A percentile compares a stretch with the other conserved stretches of the same genome.
Evolutionary conservation across 1,140 invertebrate species (phyloP).

Genomic region (Colletes latitarsis): DNA sequence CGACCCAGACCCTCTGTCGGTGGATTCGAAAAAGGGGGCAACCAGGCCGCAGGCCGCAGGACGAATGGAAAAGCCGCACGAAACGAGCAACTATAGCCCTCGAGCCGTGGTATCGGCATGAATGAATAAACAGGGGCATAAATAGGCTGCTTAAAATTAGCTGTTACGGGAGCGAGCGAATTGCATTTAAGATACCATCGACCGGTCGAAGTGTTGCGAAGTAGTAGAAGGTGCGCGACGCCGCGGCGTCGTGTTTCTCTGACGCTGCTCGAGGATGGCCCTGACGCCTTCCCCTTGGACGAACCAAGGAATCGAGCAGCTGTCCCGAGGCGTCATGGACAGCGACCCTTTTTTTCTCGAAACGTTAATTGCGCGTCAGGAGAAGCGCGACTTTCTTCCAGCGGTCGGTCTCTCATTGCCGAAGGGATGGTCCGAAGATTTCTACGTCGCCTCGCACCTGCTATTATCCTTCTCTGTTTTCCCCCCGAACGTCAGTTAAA

Average conservation of each 20-base stretch:
- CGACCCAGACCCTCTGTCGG: conserved; percentile 24
- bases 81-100: conserved; percentile 64
- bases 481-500: too few species aligned
- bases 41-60: conserved; percentile 11
- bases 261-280: conserved; percentile 12
- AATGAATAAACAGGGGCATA: conserved; percentile 72
- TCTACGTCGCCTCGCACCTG: neutral
- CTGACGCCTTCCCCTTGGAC: conserved; percentile 37
- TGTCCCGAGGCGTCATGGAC: conserved; percentile 47
- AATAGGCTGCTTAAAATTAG: conserved; percentile 71
- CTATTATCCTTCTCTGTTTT: neutral
- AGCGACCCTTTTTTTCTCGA: conserved; percentile 33
- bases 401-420: too few species aligned
- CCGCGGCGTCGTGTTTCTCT: neutral
- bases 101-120: conserved; percentile 66
- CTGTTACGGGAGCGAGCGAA: conserved; percentile 62
- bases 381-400: neutral
- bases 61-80: conserved; percentile 64
- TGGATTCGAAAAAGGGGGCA: conserved; percentile 48
- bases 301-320: conserved; percentile 47
- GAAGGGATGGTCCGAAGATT: too few species aligned
- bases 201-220: conserved; percentile 44
- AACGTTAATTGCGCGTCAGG: conserved; percentile 9
- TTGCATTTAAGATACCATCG: conserved; percentile 70
- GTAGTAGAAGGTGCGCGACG: conserved; percentile 9